These are phyloP conservation scores for Cochlearius cochlearius DNA, from an alignment of 2,113 vertebrate species.

Conservation along the genomic window DNA sequence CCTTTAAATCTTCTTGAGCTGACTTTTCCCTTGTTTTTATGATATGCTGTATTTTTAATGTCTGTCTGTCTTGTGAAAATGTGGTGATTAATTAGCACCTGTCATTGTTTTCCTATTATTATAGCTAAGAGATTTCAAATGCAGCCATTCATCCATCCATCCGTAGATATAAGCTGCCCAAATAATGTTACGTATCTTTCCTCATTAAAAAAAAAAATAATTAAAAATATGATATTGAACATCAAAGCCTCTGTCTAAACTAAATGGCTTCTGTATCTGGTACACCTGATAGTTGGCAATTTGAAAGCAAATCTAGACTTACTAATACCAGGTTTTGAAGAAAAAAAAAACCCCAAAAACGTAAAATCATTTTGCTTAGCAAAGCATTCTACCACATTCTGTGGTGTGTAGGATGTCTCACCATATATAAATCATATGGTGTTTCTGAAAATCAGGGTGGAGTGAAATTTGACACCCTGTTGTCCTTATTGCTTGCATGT, in stretches of 20 bases:
- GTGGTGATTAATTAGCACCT: background rate
- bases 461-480: background rate
- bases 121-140: background rate
- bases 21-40: background rate
- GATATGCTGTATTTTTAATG: background rate
- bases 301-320: background rate
- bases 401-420: background rate
- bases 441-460: background rate
- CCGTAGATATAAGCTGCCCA: background rate
- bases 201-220: background rate
- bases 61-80: background rate
- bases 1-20: background rate
- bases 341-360: background rate
- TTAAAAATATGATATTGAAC: background rate
- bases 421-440: background rate
- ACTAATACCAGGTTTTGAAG: background rate
- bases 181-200: background rate
- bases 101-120: background rate
- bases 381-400: background rate
- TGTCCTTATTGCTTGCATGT: background rate
- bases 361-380: background rate
- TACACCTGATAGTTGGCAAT: background rate
- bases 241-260: background rate
- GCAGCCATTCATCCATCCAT: background rate
- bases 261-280: background rate